Percentiles rank a stretch among this genome's conserved stretches.
phyloP scores from a whole-genome alignment of 2,797 vertebrate genomes.

The Apogon hyalosoma region DNA sequence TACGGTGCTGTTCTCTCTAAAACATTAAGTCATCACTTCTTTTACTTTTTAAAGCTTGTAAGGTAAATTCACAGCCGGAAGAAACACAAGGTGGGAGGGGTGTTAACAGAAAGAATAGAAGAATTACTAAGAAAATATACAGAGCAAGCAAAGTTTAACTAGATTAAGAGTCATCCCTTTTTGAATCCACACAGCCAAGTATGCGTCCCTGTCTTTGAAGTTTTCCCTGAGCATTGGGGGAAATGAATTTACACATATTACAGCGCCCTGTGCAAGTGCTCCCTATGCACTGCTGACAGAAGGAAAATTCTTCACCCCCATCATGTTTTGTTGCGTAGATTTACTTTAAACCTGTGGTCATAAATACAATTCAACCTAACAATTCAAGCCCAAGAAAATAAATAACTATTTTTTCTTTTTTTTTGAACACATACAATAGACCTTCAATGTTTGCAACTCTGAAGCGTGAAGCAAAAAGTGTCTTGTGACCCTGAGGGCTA shows the following conservation, averaged over 20 bases:
- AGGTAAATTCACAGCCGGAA: constrained; percentile 15
- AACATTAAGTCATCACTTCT: constrained; percentile 60
- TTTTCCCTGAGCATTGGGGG: constrained; percentile 58
- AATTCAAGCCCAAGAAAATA: constrained; percentile 55
- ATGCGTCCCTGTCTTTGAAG: constrained; percentile 75
- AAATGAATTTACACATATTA: constrained; percentile 77
- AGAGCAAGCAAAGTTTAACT: constrained; percentile 83
- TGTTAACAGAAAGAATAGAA: constrained; percentile 51
- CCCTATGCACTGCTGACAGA: constrained; percentile 80
- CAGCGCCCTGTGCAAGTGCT: constrained; percentile 38
- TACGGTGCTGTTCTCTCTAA: constrained; percentile 29
- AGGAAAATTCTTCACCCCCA: constrained; percentile 57
- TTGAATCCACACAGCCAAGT: constrained; percentile 78
- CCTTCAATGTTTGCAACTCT: constrained; percentile 30
- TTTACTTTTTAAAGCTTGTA: constrained; percentile 37
- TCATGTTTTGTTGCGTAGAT: constrained; percentile 49
- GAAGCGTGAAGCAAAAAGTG: constrained; percentile 33
- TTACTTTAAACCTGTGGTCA: constrained; percentile 70
- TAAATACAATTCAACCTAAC: constrained; percentile 45
- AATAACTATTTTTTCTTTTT: constrained; percentile 29
- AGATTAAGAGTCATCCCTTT: constrained; percentile 84
- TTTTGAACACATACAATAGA: constrained; percentile 42
- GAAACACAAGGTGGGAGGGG: constrained; percentile 28
- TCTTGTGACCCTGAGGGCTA: constrained; percentile 28
- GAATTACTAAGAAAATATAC: constrained; percentile 72